These are phyloP conservation scores for Hirudo medicinalis DNA, from an alignment of 1,140 invertebrate genomes.

Conservation along the genomic window DNA sequence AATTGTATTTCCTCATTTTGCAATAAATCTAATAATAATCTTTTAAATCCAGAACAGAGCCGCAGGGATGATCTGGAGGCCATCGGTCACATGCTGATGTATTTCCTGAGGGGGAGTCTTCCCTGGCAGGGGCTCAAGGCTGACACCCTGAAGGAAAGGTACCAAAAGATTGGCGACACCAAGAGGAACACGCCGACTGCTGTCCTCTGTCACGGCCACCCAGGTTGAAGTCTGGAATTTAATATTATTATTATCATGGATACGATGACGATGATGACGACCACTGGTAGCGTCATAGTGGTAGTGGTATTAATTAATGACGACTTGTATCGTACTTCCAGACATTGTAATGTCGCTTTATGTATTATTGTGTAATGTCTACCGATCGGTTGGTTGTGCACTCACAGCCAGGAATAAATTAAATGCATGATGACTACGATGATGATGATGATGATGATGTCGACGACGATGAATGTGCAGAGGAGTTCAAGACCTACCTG, in stretches of 20 bases:
- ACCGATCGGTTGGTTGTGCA: background rate
- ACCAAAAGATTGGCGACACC: constrained; percentile 99
- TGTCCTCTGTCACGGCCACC: constrained; percentile 89
- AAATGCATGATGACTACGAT: background rate
- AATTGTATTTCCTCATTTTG: no score
- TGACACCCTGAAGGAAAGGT: constrained; percentile 95
- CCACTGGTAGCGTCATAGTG: background rate
- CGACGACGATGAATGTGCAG: background rate
- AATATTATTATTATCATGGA: background rate
- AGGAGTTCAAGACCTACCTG: constrained; percentile 76
- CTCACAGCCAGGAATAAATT: background rate
- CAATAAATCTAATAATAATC: no score
- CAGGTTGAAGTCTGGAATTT: constrained; percentile 36
- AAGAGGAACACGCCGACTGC: constrained; percentile 95
- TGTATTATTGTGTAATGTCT: background rate
- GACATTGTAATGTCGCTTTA: background rate
- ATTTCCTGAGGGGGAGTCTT: constrained; percentile 92
- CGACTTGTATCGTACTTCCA: no score
- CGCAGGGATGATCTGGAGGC: constrained; percentile 96
- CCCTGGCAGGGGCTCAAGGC: constrained; percentile 99
- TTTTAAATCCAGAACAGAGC: constrained; percentile 70
- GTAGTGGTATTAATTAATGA: background rate
- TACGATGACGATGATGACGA: background rate
- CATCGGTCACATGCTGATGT: constrained; percentile 99
- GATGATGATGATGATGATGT: no score